These are phyloP conservation scores for Gadus macrocephalus DNA, from an alignment of 2,113 vertebrate genomes.

Conservation along the genomic window DNA sequence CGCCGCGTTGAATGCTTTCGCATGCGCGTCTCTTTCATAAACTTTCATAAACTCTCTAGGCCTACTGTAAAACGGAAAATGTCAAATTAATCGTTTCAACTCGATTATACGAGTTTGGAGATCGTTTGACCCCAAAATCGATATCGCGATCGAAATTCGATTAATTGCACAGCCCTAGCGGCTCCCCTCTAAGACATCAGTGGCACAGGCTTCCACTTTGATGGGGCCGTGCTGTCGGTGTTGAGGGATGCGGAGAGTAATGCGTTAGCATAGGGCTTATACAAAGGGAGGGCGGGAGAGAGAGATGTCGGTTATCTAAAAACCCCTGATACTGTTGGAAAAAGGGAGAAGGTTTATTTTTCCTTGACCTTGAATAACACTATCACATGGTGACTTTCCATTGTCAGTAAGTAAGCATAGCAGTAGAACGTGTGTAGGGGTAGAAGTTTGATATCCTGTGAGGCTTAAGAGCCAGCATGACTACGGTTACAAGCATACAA, in stretches of 20 bases:
- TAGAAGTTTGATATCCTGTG: constrained; percentile 23
- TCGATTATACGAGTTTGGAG: no score
- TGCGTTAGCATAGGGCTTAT: constrained; percentile 25
- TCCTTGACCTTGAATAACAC: constrained; percentile 48
- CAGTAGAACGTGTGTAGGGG: constrained; percentile 1
- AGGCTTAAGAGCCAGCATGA: constrained; percentile 15
- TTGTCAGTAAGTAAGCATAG: constrained; percentile 28
- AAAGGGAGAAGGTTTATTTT: constrained; percentile 18
- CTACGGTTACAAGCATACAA: constrained; percentile 24
- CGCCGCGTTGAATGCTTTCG: no score
- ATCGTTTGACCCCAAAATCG: no score
- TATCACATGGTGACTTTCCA: constrained; percentile 26
- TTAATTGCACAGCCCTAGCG: no score
- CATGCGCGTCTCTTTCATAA: no score
- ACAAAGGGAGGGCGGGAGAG: constrained; percentile 12
- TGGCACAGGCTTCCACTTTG: constrained; percentile 32
- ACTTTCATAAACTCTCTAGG: no score
- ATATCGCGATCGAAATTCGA: no score
- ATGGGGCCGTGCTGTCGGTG: constrained; percentile 7
- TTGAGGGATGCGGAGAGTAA: constrained; percentile 34
- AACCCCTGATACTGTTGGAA: constrained; percentile 30
- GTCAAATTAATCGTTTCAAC: no score
- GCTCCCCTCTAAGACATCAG: constrained; percentile 41
- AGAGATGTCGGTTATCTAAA: constrained; percentile 38
- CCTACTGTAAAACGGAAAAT: no score